phyloP scores from a whole-genome alignment of 2,888 invertebrate genomes.

The Leptura quadrifasciata region DNA sequence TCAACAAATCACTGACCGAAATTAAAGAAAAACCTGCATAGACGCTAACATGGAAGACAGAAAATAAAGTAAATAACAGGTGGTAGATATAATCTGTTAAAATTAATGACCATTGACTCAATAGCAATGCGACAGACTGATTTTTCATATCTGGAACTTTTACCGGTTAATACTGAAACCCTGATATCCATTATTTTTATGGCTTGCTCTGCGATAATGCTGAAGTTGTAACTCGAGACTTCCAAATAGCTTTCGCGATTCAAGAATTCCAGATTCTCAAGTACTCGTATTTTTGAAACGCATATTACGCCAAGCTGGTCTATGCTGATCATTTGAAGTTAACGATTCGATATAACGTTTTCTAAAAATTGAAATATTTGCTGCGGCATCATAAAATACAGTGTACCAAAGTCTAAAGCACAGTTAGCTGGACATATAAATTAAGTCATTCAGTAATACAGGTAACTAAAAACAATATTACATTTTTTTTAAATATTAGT shows the following conservation, averaged over 20 bases:
- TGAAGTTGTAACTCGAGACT: background rate
- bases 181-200: background rate
- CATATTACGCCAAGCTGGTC: too few species aligned
- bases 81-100: background rate
- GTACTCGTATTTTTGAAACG: too few species aligned
- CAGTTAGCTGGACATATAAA: too few species aligned
- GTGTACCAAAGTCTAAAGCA: too few species aligned
- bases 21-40: background rate
- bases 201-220: background rate
- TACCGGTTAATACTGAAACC: background rate
- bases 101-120: background rate
- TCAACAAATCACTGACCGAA: background rate
- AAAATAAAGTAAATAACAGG: background rate
- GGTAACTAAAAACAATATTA: too few species aligned
- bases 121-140: conserved; percentile 4
- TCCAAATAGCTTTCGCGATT: background rate
- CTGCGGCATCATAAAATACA: too few species aligned
- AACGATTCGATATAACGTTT: too few species aligned
- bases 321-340: too few species aligned
- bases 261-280: background rate
- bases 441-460: too few species aligned
- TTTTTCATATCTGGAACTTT: conserved; percentile 7
- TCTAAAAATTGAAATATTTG: too few species aligned
- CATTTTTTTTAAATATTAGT: too few species aligned
- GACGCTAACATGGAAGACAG: background rate